Evolutionary conservation across 2,888 invertebrate species (phyloP), one percentile per base, ranked within the genome.

Genomic region (Bombylius major): DNA sequence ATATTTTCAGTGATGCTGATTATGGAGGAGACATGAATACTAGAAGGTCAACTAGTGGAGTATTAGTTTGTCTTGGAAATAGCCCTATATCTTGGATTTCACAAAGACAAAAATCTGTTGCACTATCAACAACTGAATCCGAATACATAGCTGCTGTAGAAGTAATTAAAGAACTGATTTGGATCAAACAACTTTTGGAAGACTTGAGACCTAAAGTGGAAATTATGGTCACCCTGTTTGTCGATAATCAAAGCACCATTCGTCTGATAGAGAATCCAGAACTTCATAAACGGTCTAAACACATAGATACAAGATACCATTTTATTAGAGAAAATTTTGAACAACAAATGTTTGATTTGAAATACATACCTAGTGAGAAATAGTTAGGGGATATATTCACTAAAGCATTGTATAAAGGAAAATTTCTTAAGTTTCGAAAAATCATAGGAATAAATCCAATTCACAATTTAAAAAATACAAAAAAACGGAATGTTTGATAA

Each of bases 101-200:
- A 9, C 42, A 58, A 51, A 56, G 58, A 32, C 65, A 65, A 56
- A 59, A 59, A 45, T 55, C 58, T 11, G 63, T 65, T 4, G 56
- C 63, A 9, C 56, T 61, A 8, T 65, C 62, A 5, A 63, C 63
- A 1, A 62, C 61, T 5, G 64, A 65, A 51, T 59, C 64, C 8
- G 65, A 65, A 53, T 61, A 60, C 53, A 55, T 65, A 5, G 63
- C 64, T 8, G 62, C 62, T 13, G 50, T 58, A 23, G 50, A 61
- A 46, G 59, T 60, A 11, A 53, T 58, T 11, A 60, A 62, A 50
- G 63, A 64, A 56, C 42, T 64, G 32, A 47, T 57, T 32, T 59
- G 57, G 55, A 44, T 57, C n/a, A 51, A 56, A 13, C 45, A 45
- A n/a, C 31, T 56, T 9, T 9, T 39, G 11, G 3, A 9, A 39